Conservation (phyloP, 2,113 vertebrate species). For the Rhabdornis inornatus region DNA sequence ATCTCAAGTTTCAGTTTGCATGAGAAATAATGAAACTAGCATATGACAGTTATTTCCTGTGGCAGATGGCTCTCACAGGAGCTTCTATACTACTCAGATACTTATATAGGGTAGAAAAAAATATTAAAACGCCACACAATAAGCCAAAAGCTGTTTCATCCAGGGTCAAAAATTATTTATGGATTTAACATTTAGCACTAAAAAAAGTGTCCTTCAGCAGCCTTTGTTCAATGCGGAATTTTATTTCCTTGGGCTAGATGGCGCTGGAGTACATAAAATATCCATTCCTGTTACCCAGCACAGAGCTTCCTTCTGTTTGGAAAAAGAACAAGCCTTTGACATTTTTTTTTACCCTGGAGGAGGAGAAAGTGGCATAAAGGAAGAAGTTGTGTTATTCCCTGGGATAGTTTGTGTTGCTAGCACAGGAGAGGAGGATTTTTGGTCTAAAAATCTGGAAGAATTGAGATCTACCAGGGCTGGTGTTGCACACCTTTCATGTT, state of each 20-base stretch:
- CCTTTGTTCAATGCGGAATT: background rate
- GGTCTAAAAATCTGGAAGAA: background rate
- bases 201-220: background rate
- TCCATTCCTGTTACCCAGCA: background rate
- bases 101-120: slow-evolving; percentile 25
- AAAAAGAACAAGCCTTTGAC: background rate
- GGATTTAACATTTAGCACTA: slow-evolving; percentile 27
- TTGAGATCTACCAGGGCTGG: background rate
- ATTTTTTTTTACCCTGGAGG: background rate
- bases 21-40: slow-evolving; percentile 36
- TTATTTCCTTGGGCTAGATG: slow-evolving; percentile 33
- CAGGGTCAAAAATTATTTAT: slow-evolving; percentile 60
- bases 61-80: slow-evolving; percentile 8
- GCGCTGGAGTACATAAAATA: slow-evolving; percentile 33
- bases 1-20: background rate
- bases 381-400: background rate
- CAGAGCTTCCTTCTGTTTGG: background rate
- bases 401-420: background rate
- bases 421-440: background rate
- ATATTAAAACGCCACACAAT: slow-evolving; percentile 18
- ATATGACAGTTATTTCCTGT: background rate
- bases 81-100: background rate
- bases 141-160: slow-evolving; percentile 36
- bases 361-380: background rate
- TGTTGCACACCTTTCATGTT: background rate